Percentiles rank a stretch among this genome's conserved stretches.
Conservation (phyloP, 2,113 vertebrate species). For the Tupaia chinensis region DNA sequence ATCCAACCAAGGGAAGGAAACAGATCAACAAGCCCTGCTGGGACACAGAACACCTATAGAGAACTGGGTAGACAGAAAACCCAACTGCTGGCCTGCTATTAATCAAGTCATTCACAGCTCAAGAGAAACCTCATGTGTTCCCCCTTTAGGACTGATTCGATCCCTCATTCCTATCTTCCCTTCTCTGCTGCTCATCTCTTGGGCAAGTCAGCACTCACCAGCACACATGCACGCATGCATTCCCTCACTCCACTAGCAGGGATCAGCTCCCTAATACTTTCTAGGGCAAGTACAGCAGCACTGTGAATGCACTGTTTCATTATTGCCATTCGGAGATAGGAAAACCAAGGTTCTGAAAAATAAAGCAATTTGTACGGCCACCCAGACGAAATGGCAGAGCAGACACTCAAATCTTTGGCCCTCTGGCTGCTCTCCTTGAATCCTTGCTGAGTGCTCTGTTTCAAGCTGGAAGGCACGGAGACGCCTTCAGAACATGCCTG, state of each 20-base stretch:
- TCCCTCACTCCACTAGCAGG: neutral
- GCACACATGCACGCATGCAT: no score
- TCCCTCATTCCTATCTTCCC: neutral
- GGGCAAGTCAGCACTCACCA: neutral
- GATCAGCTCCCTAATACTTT: fast-evolving
- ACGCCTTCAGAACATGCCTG: no score
- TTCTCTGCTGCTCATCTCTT: no score
- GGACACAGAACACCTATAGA: neutral
- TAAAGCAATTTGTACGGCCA: neutral
- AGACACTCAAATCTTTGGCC: neutral
- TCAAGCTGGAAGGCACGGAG: neutral
- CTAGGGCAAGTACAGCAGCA: fast-evolving
- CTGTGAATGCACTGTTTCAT: fast-evolving
- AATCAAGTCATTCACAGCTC: fast-evolving
- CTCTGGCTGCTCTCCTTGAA: fast-evolving
- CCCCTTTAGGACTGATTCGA: fast-evolving
- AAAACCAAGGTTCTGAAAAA: neutral
- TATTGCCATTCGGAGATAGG: fast-evolving
- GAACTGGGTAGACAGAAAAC: neutral
- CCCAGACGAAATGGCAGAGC: neutral
- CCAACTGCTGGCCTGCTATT: fast-evolving
- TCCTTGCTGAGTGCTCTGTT: no score
- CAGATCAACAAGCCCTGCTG: neutral
- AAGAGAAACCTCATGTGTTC: fast-evolving
- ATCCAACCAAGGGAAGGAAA: neutral